phyloP scores from a whole-genome alignment of 2,888 invertebrate species.

The Drepana falcataria region DNA sequence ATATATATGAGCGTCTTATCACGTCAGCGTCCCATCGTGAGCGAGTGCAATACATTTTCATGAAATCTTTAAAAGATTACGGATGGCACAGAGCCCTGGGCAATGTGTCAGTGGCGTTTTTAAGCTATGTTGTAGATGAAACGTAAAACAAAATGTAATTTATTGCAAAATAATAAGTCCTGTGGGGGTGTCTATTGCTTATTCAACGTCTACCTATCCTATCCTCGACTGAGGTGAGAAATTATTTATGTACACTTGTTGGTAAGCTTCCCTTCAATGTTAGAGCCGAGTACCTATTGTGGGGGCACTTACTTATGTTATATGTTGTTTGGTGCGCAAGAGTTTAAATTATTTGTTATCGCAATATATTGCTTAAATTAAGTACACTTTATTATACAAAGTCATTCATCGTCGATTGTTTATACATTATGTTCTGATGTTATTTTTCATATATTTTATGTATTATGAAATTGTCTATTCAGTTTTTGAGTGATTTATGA shows the following conservation, averaged over 20 bases:
- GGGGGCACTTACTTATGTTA: constrained; percentile 11
- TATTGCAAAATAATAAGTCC: neutral
- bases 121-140: too few relatives aligned
- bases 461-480: neutral
- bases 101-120: too few relatives aligned
- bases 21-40: too few relatives aligned
- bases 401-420: neutral
- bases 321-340: constrained; percentile 30
- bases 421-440: neutral
- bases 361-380: neutral
- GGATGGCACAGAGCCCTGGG: too few relatives aligned
- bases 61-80: too few relatives aligned
- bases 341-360: constrained; percentile 7
- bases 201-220: neutral
- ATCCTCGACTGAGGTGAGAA: constrained; percentile 9
- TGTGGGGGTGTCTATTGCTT: neutral
- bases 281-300: constrained; percentile 25
- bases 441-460: neutral
- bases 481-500: neutral
- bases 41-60: too few relatives aligned
- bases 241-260: constrained; percentile 6
- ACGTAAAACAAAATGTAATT: too few relatives aligned
- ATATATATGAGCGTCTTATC: too few relatives aligned
- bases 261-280: constrained; percentile 22
- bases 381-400: constrained; percentile 2